phyloP scores from a whole-genome alignment of 2,797 vertebrate genomes.

The Gadopsis bispinosus region DNA sequence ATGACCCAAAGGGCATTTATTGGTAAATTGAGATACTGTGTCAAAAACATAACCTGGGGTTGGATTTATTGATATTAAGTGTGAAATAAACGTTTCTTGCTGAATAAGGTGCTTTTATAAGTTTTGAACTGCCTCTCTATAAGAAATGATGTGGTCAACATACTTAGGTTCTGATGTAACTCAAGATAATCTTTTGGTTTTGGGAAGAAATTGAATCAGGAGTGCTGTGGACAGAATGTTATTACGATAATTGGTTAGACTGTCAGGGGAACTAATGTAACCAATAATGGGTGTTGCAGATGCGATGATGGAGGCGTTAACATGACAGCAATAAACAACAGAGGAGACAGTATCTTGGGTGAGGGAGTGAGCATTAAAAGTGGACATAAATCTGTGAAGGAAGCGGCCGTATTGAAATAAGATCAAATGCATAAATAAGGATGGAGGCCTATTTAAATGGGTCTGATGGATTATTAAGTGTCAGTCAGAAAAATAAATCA shows the following conservation, averaged over 20 bases:
- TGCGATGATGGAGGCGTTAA: conserved; percentile 50
- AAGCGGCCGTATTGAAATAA: conserved; percentile 11
- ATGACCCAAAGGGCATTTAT: conserved; percentile 1
- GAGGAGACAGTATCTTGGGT: conserved; percentile 33
- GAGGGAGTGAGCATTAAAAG: conserved; percentile 48
- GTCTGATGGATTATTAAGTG: conserved; percentile 9
- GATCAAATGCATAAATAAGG: conserved; percentile 39
- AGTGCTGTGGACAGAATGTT: conserved; percentile 11
- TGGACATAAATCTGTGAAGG: conserved; percentile 43
- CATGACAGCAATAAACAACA: conserved; percentile 53
- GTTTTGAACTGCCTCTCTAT: not conserved
- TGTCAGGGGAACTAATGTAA: conserved; percentile 40
- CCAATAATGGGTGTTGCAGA: conserved; percentile 44
- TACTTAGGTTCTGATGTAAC: not conserved
- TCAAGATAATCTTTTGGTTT: conserved; percentile 17
- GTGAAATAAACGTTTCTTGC: conserved; percentile 16
- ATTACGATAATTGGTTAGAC: conserved; percentile 47
- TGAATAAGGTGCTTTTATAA: not conserved
- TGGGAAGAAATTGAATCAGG: conserved; percentile 9
- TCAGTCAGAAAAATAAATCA: conserved; percentile 7
- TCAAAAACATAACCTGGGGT: conserved; percentile 22
- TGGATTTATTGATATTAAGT: conserved; percentile 23
- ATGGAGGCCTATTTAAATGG: conserved; percentile 24
- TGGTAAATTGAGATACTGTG: conserved; percentile 4
- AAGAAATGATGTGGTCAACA: not conserved